phyloP scores from a whole-genome alignment of 2,797 vertebrate species.

The Eulemur coronatus region DNA sequence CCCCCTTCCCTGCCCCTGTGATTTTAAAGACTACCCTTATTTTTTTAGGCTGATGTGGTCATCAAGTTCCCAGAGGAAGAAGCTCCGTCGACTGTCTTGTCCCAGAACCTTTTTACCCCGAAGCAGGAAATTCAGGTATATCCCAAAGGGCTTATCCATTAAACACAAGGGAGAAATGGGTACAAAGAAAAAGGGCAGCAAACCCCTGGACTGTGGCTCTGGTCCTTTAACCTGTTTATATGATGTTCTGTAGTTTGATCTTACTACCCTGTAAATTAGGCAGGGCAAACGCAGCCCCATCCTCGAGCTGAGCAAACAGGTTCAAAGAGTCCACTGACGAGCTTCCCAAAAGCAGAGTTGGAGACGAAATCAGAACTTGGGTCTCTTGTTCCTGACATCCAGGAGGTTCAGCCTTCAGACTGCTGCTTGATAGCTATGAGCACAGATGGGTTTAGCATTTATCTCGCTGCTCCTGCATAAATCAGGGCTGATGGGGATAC shows the following conservation, averaged over 20 bases:
- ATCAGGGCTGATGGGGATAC: not conserved
- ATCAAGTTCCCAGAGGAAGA: slow-evolving; percentile 98
- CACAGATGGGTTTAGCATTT: not conserved
- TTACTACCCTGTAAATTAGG: not conserved
- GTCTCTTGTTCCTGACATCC: not conserved
- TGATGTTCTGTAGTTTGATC: not conserved
- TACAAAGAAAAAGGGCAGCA: not conserved
- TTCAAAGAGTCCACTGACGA: not conserved
- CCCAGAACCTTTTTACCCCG: slow-evolving; percentile 95
- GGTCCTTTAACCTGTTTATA: not conserved
- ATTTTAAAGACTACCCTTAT: not conserved
- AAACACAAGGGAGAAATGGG: not conserved
- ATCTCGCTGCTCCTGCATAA: not conserved
- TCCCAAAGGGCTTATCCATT: not conserved
- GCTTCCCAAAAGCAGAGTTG: not conserved
- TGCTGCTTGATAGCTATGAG: not conserved
- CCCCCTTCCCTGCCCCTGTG: not conserved
- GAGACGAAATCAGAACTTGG: not conserved
- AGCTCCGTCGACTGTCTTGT: slow-evolving; percentile 90
- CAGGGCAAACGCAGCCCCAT: not conserved
- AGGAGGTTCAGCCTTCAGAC: not conserved
- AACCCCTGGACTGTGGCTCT: not conserved
- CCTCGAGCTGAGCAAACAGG: not conserved
- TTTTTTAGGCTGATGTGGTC: slow-evolving; percentile 92
- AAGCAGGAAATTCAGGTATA: slow-evolving; percentile 98